Base-by-base conservation (phyloP, 2,113 vertebrate genomes). In the Excalfactoria chinensis region DNA sequence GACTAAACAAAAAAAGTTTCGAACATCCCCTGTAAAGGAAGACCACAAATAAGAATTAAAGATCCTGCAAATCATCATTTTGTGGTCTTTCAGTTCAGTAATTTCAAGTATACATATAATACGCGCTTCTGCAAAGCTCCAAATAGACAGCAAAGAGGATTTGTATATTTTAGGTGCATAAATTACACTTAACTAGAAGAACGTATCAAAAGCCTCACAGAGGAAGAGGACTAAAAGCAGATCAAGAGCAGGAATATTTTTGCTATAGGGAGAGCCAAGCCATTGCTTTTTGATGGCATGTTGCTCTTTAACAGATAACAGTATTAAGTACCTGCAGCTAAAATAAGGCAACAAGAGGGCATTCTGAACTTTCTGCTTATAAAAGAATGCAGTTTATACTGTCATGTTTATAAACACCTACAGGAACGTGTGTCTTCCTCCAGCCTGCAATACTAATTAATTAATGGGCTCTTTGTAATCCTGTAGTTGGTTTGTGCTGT, bases 361-460 rank as follows among this genome's bases (percentile, higher is more conserved):
- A 4, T 46, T 88, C 69, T 62, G 44, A 20, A 35, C 64, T 58
- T 88, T 72, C 67, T 66, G 16, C 37, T 86, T 77, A 41, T 53
- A 55, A 28, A 59, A 49, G 34, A 82, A 55, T 7, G 13, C 68
- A 69, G 34, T 43, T 66, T 12, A 18, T 76, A n/a, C 23, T 66
- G 15, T 19, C 0, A 0, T 25, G 26, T 55, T 59, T 0, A 1
- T 6, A 83, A 89, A 43, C 41, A 79, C 21, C 70, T 66, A n/a
- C 62, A 66, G 16, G 17, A 16, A 58, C 0, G 15, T 2, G 14
- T 13, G 9, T 34, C 32, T 66, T 84, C 51, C 58, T 87, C 84
- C 9, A 49, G 64, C 32, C 32, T 35, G 58, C 34, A 59, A 43
- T 23, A 60, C 4, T 43, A 67, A 95, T 87, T 71, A 74, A 90